Evolutionary conservation across 2,888 invertebrate genomes (phyloP), one percentile per base, ranked within the genome.

Genomic region (Drosophila mimica): DNA sequence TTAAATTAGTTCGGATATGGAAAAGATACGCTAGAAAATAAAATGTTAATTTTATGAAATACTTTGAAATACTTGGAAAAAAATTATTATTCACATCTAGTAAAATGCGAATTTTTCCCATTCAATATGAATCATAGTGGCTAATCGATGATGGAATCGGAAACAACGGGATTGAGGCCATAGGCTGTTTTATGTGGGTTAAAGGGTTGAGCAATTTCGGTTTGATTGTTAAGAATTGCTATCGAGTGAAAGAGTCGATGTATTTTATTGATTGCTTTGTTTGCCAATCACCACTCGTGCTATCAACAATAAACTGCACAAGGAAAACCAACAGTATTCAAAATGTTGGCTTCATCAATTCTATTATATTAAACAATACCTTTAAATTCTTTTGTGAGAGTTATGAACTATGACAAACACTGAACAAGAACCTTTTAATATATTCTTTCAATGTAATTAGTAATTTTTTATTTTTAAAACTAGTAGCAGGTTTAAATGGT

Each of bases 211-310:
- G n/a, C n/a, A 43, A 56, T 17, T 48, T 17, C 15, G 31, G 48
- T 49, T 51, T 56, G 25, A 59, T 59, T 62, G 53, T 51, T 53
- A 49, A 28, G n/a, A 11, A 36, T 43, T 28, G 33, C 13, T 49
- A 25, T n/a, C n/a, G 40, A 56, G 34, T 33, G 20, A 33, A 28
- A 38, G 20, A 64, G n/a, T 0, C 20, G 30, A 36, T 36, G 36
- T n/a, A 28, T 49, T 53, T 30, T 20, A 38, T 48, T 31, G 25
- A 36, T 34, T 40, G 34, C 59, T 46, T 75, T 54, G 58, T 51
- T 54, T 59, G 43, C 40, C 43, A 51, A 49, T 36, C 54, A 40
- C 53, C 15, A 34, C 5, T 52, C 46, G 46, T 69, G 31, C 17
- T 15, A 31, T 54, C 34, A n/a, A 58, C 57, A 36, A 56, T n/a